Base-by-base conservation (phyloP, 2,888 invertebrate genomes). In the Mactromeris polynyma region DNA sequence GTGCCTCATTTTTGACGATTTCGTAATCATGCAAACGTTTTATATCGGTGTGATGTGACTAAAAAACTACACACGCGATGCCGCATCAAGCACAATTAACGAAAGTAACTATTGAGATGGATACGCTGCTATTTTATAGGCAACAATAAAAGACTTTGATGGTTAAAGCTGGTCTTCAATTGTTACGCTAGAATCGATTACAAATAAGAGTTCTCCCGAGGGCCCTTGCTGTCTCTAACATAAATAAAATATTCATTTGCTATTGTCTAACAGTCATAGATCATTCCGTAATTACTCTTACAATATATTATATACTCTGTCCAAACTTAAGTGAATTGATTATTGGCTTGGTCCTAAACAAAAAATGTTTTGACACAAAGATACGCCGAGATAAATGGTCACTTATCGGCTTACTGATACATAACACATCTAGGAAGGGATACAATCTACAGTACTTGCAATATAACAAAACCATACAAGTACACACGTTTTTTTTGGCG, bases 211-310 rank as follows among this genome's bases (percentile, higher is more conserved):
- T 26, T 64, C 58, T 64, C 58, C 58, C n/a, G 26, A 9, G 58
- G 26, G 26, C 9, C 26, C 58, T 64, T n/a, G 7, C 26, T 26
- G 58, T n/a, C 26, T 26, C 6, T 4, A 64, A 21, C 26, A 64
- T 26, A 64, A 64, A 64, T 26, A 64, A 64, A 64, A 64, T 64
- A 64, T 64, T 64, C 58, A 64, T 64, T 64, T 26, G 26, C 58
- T 26, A 64, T 64, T 64, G 58, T 64, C 58, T 64, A 64, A 26
- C 58, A 26, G 6, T n/a, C 58, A 26, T 26, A 6, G 58, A 64
- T 64, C 58, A 64, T n/a, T 64, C 26, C 1, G 58, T 64, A 26
- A 26, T 64, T 64, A 58, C 58, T 58, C 1, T 64, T n/a, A 26
- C 58, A 64, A 9, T 64, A 2, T 26, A 26, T 26, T 58, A 19